A percentile compares a stretch with the other conserved stretches of the same genome.
Evolutionary conservation across 1,140 invertebrate genomes (phyloP).

Genomic region (Drosophila parabipectinata): DNA sequence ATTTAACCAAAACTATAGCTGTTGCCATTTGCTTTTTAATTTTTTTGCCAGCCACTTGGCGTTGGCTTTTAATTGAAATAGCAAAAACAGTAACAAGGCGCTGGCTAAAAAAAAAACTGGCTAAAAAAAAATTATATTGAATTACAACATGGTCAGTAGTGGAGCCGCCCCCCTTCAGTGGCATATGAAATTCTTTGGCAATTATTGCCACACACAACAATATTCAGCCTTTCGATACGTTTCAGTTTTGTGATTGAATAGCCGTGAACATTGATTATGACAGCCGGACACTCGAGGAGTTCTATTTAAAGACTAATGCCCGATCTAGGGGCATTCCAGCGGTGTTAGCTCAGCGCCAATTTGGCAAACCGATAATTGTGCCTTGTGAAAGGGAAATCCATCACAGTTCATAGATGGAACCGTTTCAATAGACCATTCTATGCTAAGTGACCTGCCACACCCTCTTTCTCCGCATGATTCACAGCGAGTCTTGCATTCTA

Average conservation of each 20-base stretch:
- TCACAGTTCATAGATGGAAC: constrained; percentile 18
- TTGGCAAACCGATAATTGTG: constrained; percentile 37
- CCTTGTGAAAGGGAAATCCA: constrained; percentile 46
- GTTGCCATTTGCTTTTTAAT: constrained; percentile 37
- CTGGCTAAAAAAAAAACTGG: constrained; percentile 45
- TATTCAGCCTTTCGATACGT: constrained; percentile 49
- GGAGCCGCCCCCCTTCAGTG: constrained; percentile 7
- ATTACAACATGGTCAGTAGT: constrained; percentile 64
- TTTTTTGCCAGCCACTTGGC: constrained; percentile 24
- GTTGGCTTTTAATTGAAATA: constrained; percentile 74
- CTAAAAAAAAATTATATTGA: constrained; percentile 63
- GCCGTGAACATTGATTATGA: constrained; percentile 71
- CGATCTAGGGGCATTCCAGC: constrained; percentile 45
- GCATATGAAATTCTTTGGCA: constrained; percentile 66
- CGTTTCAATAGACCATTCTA: constrained; percentile 26
- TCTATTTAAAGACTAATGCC: constrained; percentile 54
- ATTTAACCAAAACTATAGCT: constrained; percentile 42
- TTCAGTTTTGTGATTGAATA: constrained; percentile 64
- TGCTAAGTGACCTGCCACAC: constrained; percentile 43
- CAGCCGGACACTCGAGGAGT: constrained; percentile 69
- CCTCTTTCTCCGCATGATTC: constrained; percentile 26
- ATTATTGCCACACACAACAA: constrained; percentile 67
- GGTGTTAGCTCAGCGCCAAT: constrained; percentile 52
- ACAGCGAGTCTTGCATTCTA: constrained; percentile 20
- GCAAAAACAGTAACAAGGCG: constrained; percentile 46